Evolutionary conservation across 1,140 invertebrate species (phyloP).

Genomic region (Drosophila athabasca): DNA sequence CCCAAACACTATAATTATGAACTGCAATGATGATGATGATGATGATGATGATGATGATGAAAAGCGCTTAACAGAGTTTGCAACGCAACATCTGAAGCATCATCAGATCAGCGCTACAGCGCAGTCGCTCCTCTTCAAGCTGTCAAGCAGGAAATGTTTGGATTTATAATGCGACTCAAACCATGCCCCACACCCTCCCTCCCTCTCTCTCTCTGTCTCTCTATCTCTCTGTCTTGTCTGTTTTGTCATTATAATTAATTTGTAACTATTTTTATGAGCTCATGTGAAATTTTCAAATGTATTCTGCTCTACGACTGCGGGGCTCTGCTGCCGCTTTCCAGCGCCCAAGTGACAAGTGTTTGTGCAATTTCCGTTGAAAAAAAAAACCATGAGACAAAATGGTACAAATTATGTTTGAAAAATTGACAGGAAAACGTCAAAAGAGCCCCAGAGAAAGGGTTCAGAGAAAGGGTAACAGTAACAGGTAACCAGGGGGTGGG

Average conservation of each 20-base stretch:
- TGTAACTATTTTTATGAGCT: conserved; percentile 82
- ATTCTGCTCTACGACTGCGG: conserved; percentile 11
- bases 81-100: conserved; percentile 72
- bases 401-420: conserved; percentile 70
- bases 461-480: background rate
- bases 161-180: conserved; percentile 68
- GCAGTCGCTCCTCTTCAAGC: conserved; percentile 67
- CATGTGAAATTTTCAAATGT: conserved; percentile 78
- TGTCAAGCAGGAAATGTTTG: conserved; percentile 81
- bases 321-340: conserved; percentile 38
- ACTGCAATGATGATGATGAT: conserved; percentile 49
- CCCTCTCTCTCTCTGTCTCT: too few species aligned
- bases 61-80: conserved; percentile 49
- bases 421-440: conserved; percentile 66
- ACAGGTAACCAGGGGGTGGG: conserved; percentile 26
- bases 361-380: conserved; percentile 81
- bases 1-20: conserved; percentile 78
- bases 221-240: conserved; percentile 13
- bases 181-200: background rate
- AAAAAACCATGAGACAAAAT: conserved; percentile 63
- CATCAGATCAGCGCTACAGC: conserved; percentile 48
- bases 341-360: conserved; percentile 70
- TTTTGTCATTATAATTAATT: conserved; percentile 81
- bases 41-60: conserved; percentile 46
- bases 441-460: conserved; percentile 25